Evolutionary conservation across 2,113 vertebrate genomes (phyloP).

Genomic region (Tichodroma muraria): DNA sequence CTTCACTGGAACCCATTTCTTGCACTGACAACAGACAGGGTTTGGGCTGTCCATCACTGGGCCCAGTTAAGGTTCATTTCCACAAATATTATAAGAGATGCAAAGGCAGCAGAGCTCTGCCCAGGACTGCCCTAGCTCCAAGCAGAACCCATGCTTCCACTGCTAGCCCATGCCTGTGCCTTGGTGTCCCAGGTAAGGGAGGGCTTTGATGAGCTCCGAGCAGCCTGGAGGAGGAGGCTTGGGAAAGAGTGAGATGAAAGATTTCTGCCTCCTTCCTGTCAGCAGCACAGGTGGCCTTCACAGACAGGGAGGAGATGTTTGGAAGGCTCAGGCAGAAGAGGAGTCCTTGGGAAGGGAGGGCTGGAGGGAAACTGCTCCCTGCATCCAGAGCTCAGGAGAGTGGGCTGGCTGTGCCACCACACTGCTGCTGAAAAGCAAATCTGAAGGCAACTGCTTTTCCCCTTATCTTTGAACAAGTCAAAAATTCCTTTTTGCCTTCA

Average conservation of each 20-base stretch:
- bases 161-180: background rate
- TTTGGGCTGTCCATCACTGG: background rate
- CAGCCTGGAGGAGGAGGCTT: background rate
- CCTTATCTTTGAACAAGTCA: rapidly evolving
- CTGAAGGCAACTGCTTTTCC: background rate
- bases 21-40: background rate
- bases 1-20: background rate
- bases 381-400: background rate
- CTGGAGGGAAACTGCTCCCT: background rate
- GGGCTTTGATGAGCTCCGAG: rapidly evolving
- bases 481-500: background rate
- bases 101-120: background rate
- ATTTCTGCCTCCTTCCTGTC: background rate
- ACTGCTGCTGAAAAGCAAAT: background rate
- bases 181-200: background rate
- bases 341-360: background rate
- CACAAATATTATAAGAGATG: background rate
- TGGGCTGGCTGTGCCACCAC: background rate
- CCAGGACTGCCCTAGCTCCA: background rate
- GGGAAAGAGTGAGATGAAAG: background rate
- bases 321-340: background rate
- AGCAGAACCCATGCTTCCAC: background rate
- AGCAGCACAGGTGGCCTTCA: background rate
- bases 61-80: background rate
- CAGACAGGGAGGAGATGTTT: background rate